Evolutionary conservation across 2,113 vertebrate genomes (phyloP), one percentile per base, ranked within the genome.

Genomic region (Felis chaus): DNA sequence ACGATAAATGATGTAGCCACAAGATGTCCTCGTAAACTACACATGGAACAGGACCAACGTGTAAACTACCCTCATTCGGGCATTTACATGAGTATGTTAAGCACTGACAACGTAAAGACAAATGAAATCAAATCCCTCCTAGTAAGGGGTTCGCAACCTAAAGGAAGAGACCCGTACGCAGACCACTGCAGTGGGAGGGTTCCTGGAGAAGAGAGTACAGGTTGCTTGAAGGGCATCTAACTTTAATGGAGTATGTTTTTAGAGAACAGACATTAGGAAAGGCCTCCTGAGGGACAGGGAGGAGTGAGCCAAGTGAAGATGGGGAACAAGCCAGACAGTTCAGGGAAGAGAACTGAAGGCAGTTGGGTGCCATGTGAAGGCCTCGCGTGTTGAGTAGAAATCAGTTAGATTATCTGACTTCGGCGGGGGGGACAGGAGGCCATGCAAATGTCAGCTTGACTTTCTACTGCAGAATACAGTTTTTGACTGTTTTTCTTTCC

Each of bases 1-100:
- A 25, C 41, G 82, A 14, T 81, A 82, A 78, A 57, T 13, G 23
- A 94, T 63, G 9, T 53, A 79, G 74, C 73, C 91, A 95, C 73
- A 66, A 90, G 95, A 33, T 81, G 65, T 65, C 92, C 76, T 96
- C 41, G 89, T 63, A 88, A 90, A 61, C 57, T 57, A 53, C 23
- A 82, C 1, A 33, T 12, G n/a, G 71, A 61, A 8, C 6, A 81
- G 50, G 50, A 41, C 33, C 29, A 91, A 66, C 61, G 45, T 45
- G 14, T 53, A 53, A 55, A 45, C n/a, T 63, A 9, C 41, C 41
- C 5, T 39, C 10, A 19, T 16, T 41, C 1, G 2, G 14, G 45
- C 29, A 41, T 48, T 68, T 69, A 36, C 6, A 2, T 8, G 2
- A 31, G 10, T 21, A 63, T 27, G 6, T 18, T 4, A 87, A 80